Conservation (phyloP, 2,113 vertebrate genomes). For the Nannobrachium achirus region DNA sequence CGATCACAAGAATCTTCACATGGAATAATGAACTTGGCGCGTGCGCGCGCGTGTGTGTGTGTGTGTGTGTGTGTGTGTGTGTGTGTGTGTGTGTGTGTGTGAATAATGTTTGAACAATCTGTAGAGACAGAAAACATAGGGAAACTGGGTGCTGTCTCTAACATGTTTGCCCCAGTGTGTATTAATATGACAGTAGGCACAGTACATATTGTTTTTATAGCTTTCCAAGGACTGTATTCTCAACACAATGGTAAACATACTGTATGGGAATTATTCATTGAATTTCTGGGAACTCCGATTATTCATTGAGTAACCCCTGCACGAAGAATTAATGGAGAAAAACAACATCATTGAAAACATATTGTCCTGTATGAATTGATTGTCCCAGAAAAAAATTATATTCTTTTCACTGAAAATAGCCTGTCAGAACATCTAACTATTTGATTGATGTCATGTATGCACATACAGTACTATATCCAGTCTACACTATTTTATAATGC, state of each 20-base stretch:
- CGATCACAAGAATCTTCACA: not conserved
- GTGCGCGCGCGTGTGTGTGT: no score
- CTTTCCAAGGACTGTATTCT: not conserved
- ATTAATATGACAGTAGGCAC: not conserved
- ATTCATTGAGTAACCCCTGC: conserved; percentile 28
- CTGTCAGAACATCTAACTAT: conserved; percentile 44
- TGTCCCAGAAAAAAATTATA: conserved; percentile 59
- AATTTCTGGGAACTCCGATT: no score
- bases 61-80: no score
- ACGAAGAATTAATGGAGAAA: conserved; percentile 16
- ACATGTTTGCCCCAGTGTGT: not conserved
- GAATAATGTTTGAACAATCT: not conserved
- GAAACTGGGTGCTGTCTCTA: not conserved
- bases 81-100: no score
- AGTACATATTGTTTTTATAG: not conserved
- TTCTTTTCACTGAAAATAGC: conserved; percentile 62
- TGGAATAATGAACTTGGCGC: not conserved
- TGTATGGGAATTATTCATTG: not conserved
- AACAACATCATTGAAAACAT: conserved; percentile 57
- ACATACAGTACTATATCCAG: no score
- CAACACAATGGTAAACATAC: not conserved
- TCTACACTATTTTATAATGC: no score
- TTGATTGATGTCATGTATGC: conserved; percentile 54
- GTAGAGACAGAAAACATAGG: not conserved
- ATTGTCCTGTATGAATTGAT: conserved; percentile 65